A percentile compares a stretch with the other conserved stretches of the same genome.
phyloP scores from a whole-genome alignment of 2,797 vertebrate species.

The Garrulus glandarius region DNA sequence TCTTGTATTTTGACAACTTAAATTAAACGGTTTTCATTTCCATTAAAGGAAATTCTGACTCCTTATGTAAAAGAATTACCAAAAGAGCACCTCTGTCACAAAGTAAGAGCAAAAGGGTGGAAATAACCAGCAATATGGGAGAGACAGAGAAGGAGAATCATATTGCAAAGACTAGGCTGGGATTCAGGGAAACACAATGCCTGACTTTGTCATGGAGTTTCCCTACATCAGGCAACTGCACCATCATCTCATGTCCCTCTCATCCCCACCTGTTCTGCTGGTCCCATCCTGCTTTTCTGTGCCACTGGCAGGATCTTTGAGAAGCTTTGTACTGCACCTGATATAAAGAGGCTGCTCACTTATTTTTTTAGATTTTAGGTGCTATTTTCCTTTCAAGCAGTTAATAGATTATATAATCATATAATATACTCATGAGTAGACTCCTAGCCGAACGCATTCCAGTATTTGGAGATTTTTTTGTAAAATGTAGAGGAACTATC shows the following conservation, averaged over 20 bases:
- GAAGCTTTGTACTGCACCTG: neutral
- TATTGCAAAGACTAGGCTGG: neutral
- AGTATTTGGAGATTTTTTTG: neutral
- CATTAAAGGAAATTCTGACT: constrained; percentile 13
- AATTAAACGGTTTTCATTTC: constrained; percentile 43
- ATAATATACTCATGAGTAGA: neutral
- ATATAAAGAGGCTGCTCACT: neutral
- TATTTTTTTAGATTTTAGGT: neutral
- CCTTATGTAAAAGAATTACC: neutral
- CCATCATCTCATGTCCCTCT: neutral
- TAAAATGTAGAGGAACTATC: neutral
- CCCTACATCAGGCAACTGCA: neutral
- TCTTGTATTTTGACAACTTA: constrained; percentile 41
- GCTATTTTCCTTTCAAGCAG: neutral
- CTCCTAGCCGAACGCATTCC: neutral
- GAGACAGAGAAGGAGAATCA: neutral
- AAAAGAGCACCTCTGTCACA: constrained; percentile 1
- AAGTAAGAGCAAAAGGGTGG: neutral
- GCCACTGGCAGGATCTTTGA: neutral
- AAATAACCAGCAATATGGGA: neutral
- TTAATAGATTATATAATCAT: neutral
- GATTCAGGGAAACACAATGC: neutral
- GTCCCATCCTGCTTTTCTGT: neutral
- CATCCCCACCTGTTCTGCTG: neutral
- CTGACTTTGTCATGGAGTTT: neutral